phyloP scores from a whole-genome alignment of 2,888 invertebrate species.

The Hartigia nigra region DNA sequence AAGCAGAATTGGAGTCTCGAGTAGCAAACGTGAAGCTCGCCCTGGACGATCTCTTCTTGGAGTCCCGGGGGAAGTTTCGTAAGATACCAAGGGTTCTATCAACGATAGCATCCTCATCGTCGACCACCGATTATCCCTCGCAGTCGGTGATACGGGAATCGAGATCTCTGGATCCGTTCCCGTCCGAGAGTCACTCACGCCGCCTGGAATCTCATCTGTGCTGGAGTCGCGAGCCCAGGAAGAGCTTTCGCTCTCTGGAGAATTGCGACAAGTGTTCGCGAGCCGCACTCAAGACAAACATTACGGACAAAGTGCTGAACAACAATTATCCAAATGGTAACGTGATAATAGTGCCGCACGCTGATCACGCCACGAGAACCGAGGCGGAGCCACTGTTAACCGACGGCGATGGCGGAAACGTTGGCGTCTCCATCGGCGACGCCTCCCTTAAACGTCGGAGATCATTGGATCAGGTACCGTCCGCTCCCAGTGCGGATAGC shows the following conservation, averaged over 20 bases:
- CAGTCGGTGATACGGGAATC: constrained; percentile 69
- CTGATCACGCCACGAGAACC: constrained; percentile 46
- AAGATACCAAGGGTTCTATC: constrained; percentile 69
- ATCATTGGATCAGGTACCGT: constrained; percentile 78
- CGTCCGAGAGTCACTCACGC: constrained; percentile 54
- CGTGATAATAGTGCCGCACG: constrained; percentile 60
- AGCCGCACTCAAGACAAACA: constrained; percentile 63
- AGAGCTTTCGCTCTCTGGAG: constrained; percentile 66
- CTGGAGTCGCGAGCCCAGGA: constrained; percentile 45
- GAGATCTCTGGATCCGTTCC: constrained; percentile 75
- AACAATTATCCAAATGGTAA: constrained; percentile 71
- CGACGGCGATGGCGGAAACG: constrained; percentile 59
- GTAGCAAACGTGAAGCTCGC: constrained; percentile 55
- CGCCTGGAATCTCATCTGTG: constrained; percentile 52
- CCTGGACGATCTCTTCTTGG: constrained; percentile 56
- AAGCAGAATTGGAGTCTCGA: constrained; percentile 49
- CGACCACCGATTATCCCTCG: constrained; percentile 58
- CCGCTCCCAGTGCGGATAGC: constrained; percentile 56
- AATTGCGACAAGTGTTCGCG: constrained; percentile 67
- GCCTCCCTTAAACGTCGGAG: constrained; percentile 76
- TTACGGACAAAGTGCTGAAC: constrained; percentile 67
- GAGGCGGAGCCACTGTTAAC: constrained; percentile 67
- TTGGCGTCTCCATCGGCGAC: constrained; percentile 41
- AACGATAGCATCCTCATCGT: constrained; percentile 74
- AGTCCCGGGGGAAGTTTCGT: constrained; percentile 44